phyloP scores from a whole-genome alignment of 2,797 vertebrate genomes.

The Allobates femoralis region DNA sequence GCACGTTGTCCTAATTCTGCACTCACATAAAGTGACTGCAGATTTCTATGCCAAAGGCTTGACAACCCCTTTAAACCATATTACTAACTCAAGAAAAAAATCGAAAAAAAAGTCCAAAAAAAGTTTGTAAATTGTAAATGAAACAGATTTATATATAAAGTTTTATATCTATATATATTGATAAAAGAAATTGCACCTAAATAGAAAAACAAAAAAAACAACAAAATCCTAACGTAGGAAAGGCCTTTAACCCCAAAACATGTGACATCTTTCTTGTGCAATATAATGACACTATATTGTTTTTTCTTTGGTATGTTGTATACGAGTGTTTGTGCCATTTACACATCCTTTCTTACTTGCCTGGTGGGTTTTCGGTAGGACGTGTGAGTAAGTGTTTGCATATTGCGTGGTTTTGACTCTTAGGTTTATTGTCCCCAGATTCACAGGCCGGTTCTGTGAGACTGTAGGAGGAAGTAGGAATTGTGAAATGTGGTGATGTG shows the following conservation, averaged over 20 bases:
- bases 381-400: conserved; percentile 81
- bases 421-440: conserved; percentile 76
- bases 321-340: conserved; percentile 71
- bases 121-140: conserved; percentile 59
- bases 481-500: background rate
- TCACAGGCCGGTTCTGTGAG: conserved; percentile 90
- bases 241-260: conserved; percentile 78
- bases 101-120: background rate
- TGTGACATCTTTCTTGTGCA: conserved; percentile 90
- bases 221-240: conserved; percentile 65
- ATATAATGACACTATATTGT: conserved; percentile 79
- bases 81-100: background rate
- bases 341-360: conserved; percentile 63
- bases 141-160: conserved; percentile 56
- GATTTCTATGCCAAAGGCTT: too few relatives aligned
- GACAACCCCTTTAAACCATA: background rate
- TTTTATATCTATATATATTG: conserved; percentile 30
- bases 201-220: conserved; percentile 50
- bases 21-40: too few relatives aligned
- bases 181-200: conserved; percentile 47
- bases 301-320: conserved; percentile 69
- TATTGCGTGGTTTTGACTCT: conserved; percentile 76
- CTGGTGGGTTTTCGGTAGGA: conserved; percentile 75
- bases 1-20: too few relatives aligned
- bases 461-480: conserved; percentile 35